These are phyloP conservation scores for Phaenicophaeus curvirostris DNA, from an alignment of 2,797 vertebrate genomes.

Conservation along the genomic window DNA sequence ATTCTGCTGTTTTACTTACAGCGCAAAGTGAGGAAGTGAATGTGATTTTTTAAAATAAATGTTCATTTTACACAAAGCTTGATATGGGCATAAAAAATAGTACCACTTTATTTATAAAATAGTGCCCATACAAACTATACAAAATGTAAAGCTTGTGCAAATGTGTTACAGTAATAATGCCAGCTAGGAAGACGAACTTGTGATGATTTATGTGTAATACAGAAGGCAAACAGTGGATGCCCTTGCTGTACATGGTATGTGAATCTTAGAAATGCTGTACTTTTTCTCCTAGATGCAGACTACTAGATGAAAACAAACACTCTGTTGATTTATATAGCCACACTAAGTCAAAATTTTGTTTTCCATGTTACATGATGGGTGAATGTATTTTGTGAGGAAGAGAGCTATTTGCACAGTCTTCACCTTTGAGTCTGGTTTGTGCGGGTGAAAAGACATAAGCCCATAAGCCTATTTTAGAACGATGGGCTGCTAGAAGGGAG, in stretches of 20 bases:
- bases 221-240: not conserved
- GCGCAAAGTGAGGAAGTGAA: not conserved
- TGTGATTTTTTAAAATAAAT: not conserved
- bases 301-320: not conserved
- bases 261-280: not conserved
- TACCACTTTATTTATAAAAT: not conserved
- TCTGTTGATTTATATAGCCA: not conserved
- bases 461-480: not conserved
- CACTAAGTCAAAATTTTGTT: not conserved
- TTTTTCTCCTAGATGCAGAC: not conserved
- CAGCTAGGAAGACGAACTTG: not conserved
- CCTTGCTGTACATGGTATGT: accelerated
- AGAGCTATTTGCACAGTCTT: not conserved
- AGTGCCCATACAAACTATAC: not conserved
- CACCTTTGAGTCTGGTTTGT: not conserved
- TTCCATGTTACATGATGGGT: not conserved
- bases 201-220: not conserved
- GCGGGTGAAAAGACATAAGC: not conserved
- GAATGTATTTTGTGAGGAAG: not conserved
- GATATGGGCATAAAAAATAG: not conserved
- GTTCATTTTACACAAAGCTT: not conserved
- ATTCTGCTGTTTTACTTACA: not conserved
- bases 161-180: not conserved
- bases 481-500: not conserved
- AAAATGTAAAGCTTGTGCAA: not conserved